phyloP scores from a whole-genome alignment of 2,888 invertebrate species.

The Pollenia amentaria region DNA sequence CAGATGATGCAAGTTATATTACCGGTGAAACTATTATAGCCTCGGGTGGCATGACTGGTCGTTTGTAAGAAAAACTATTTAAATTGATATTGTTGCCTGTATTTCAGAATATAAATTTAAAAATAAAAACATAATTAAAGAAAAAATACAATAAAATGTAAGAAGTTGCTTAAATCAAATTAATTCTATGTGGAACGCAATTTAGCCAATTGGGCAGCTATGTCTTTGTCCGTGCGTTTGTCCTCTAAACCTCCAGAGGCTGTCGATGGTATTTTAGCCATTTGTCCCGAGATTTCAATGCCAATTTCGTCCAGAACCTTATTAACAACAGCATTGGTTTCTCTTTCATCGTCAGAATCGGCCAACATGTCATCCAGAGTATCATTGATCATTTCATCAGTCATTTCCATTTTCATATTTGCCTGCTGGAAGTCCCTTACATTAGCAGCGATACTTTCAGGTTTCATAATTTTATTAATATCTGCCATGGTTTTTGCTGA shows the following conservation, averaged over 20 bases:
- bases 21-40: slow-evolving; percentile 94
- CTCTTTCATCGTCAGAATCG: slow-evolving; percentile 96
- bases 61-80: slow-evolving; percentile 86
- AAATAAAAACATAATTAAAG: slow-evolving; percentile 31
- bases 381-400: slow-evolving; percentile 97
- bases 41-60: slow-evolving; percentile 90
- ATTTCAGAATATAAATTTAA: slow-evolving; percentile 40
- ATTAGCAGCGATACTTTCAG: slow-evolving; percentile 92
- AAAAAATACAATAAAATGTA: slow-evolving; percentile 16
- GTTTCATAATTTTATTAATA: slow-evolving; percentile 95
- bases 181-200: slow-evolving; percentile 84
- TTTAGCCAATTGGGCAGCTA: slow-evolving; percentile 90
- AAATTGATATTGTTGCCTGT: slow-evolving; percentile 7
- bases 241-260: slow-evolving; percentile 86
- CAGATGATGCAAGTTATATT: slow-evolving; percentile 93
- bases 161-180: background rate
- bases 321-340: slow-evolving; percentile 93
- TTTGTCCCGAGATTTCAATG: slow-evolving; percentile 96
- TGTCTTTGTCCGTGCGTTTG: slow-evolving; percentile 88
- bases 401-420: slow-evolving; percentile 96
- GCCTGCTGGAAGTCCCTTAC: slow-evolving; percentile 94
- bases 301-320: slow-evolving; percentile 98
- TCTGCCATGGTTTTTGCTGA: slow-evolving; percentile 95
- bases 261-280: slow-evolving; percentile 88
- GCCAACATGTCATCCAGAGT: slow-evolving; percentile 94